phyloP scores from a whole-genome alignment of 53 echinoderm and acorn worm species.

The Luidia sarsii region DNA sequence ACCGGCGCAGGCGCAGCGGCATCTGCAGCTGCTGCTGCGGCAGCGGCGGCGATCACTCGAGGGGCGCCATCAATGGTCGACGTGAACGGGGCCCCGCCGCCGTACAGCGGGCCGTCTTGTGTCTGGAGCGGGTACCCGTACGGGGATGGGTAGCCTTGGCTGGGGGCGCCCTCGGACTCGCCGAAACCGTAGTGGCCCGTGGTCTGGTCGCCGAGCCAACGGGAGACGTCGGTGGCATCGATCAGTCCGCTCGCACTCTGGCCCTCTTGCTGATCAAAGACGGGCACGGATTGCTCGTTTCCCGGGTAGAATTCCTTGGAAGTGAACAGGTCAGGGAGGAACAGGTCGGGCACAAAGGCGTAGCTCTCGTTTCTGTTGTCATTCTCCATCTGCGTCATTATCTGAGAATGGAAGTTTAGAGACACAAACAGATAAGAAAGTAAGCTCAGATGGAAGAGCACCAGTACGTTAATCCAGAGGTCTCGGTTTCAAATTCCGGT shows the following conservation, averaged over 20 bases:
- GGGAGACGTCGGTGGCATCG: neutral
- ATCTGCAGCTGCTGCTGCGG: neutral
- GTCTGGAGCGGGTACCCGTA: no score
- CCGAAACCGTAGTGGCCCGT: no score
- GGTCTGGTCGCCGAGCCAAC: neutral
- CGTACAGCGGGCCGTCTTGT: no score
- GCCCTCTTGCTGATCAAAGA: neutral
- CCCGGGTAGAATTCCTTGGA: neutral
- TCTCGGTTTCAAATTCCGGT: no score
- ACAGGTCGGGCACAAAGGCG: constrained; percentile 40
- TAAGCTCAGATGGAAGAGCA: no score
- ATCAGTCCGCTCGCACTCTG: neutral
- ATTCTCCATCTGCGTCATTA: constrained; percentile 11
- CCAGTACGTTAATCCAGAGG: no score
- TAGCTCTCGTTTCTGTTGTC: constrained; percentile 2
- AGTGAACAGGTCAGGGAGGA: constrained; percentile 21
- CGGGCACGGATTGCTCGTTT: constrained; percentile 21
- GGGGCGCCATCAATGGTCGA: neutral
- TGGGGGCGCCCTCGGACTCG: neutral
- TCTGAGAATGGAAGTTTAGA: no score
- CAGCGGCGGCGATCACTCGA: neutral
- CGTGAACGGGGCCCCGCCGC: no score
- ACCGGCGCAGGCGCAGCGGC: neutral
- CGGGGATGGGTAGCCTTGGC: no score
- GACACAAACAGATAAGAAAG: no score